Conservation (phyloP, 2,888 invertebrate species). For the Dryadula phaetusa region DNA sequence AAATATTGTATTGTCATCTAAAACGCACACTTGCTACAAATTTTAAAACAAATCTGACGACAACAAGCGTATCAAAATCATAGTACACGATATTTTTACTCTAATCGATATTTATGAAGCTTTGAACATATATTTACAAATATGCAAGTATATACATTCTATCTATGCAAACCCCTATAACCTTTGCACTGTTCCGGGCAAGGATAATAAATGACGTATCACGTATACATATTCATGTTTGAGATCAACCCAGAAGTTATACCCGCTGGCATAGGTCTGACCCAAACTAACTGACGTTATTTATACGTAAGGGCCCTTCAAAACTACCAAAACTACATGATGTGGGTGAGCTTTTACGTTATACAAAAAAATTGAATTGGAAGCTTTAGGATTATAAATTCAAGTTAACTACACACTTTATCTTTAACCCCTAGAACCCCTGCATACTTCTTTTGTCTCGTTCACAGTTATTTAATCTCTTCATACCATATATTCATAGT, state of each 20-base stretch:
- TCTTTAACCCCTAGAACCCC: too few species aligned
- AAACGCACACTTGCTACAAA: too few species aligned
- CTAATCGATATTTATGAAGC: too few species aligned
- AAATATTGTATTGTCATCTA: too few species aligned
- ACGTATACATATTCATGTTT: constrained; percentile 18
- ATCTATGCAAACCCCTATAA: neutral
- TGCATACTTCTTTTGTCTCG: too few species aligned
- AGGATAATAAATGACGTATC: constrained; percentile 8
- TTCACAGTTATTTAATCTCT: too few species aligned
- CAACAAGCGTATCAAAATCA: too few species aligned
- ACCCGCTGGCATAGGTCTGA: constrained; percentile 14
- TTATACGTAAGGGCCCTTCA: constrained; percentile 23
- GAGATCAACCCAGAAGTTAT: constrained; percentile 22
- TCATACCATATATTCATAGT: too few species aligned
- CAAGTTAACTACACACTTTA: neutral
- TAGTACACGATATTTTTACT: too few species aligned
- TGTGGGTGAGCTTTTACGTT: neutral
- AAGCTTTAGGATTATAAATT: neutral
- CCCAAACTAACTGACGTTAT: constrained; percentile 17
- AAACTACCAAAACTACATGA: constrained; percentile 15
- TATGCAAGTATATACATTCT: constrained; percentile 8
- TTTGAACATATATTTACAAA: neutral
- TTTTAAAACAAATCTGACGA: neutral
- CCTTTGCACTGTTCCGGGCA: neutral
- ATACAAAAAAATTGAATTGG: neutral